phyloP scores from a whole-genome alignment of 1,140 invertebrate genomes.

The Zaprionus tsacasi region DNA sequence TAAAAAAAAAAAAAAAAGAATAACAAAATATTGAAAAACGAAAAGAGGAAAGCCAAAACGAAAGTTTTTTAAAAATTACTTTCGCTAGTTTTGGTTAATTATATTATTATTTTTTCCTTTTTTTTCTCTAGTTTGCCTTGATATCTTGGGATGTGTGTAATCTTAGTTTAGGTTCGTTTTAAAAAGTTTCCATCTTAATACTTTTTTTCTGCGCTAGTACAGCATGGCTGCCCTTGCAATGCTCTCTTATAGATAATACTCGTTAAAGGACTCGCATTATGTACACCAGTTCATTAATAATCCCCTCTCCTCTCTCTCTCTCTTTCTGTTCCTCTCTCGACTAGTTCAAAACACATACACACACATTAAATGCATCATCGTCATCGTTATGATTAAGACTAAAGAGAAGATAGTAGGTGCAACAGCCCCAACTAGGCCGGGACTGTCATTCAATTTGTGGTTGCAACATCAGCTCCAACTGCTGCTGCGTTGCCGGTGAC shows the following conservation, averaged over 20 bases:
- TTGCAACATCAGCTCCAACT: conserved; percentile 56
- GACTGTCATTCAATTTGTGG: conserved; percentile 54
- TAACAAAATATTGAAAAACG: background rate
- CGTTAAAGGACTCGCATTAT: conserved; percentile 72
- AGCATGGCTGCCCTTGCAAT: conserved; percentile 32
- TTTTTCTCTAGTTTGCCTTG: conserved; percentile 18
- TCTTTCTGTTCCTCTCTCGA: conserved; percentile 12
- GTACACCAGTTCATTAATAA: conserved; percentile 61
- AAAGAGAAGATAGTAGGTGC: conserved; percentile 48
- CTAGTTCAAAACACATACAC: conserved; percentile 42
- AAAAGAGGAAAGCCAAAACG: background rate
- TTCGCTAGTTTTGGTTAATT: conserved; percentile 8
- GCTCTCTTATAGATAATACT: conserved; percentile 72
- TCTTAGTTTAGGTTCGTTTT: conserved; percentile 38
- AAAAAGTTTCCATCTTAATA: conserved; percentile 69
- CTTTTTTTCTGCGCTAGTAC: conserved; percentile 47
- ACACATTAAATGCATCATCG: conserved; percentile 73
- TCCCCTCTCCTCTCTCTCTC: conserved; percentile 24
- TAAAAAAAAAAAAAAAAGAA: background rate
- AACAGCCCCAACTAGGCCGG: conserved; percentile 71
- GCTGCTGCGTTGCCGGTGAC: conserved; percentile 29
- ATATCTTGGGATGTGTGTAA: conserved; percentile 21
- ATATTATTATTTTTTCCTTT: no score
- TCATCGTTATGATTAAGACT: conserved; percentile 47
- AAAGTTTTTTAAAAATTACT: conserved; percentile 13